These are phyloP conservation scores for Megamerina dolium DNA, from an alignment of 2,888 invertebrate species.

Conservation along the genomic window DNA sequence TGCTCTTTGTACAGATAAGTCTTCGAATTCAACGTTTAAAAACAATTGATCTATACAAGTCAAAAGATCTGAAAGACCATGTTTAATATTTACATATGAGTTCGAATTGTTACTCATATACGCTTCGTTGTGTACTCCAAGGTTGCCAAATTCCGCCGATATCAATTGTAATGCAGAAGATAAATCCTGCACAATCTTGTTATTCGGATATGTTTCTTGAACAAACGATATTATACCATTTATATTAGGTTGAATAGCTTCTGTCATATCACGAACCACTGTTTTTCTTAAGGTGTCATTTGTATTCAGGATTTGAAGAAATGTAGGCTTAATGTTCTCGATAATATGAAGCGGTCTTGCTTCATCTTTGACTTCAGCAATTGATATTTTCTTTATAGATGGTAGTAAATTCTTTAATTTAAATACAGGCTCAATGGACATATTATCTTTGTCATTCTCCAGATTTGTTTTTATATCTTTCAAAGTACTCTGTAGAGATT, in stretches of 20 bases:
- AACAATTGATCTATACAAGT: not conserved
- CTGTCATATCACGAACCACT: conserved; percentile 27
- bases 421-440: conserved; percentile 28
- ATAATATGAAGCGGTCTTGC: conserved; percentile 12
- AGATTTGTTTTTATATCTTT: conserved; percentile 23
- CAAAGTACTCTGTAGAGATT: conserved; percentile 21
- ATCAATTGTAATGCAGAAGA: conserved; percentile 13
- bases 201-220: conserved; percentile 7
- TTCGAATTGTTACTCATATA: conserved; percentile 10
- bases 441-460: conserved; percentile 22
- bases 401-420: conserved; percentile 30
- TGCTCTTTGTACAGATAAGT: not conserved
- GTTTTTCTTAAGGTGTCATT: conserved; percentile 26
- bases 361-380: conserved; percentile 1
- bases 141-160: conserved; percentile 1
- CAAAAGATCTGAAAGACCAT: not conserved
- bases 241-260: conserved; percentile 22
- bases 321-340: conserved; percentile 19
- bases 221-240: conserved; percentile 19
- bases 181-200: conserved; percentile 11
- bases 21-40: not conserved
- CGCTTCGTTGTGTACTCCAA: conserved; percentile 17
- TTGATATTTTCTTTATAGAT: conserved; percentile 12
- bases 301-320: conserved; percentile 23
- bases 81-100: conserved; percentile 8